Percentiles rank a stretch among this genome's conserved stretches.
Evolutionary conservation across 2,888 invertebrate species (phyloP).

Genomic region (Rhimphoctona megacephalus): DNA sequence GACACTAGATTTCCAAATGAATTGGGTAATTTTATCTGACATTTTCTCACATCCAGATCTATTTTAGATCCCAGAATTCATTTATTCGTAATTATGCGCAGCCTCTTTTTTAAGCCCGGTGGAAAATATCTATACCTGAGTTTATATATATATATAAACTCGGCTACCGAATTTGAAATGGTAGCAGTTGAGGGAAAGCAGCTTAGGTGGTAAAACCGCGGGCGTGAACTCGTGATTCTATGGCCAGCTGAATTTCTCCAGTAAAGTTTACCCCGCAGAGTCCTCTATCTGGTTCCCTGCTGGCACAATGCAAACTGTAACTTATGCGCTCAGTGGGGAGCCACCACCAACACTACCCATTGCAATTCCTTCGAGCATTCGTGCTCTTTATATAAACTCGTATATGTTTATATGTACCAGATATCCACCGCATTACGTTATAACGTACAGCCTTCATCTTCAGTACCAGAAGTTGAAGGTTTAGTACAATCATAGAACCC

Average conservation of each 20-base stretch:
- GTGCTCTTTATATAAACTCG: constrained; percentile 1
- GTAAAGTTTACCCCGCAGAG: constrained; percentile 75
- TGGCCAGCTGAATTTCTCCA: constrained; percentile 62
- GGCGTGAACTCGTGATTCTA: constrained; percentile 69
- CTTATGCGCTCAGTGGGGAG: constrained; percentile 71
- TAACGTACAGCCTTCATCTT: background rate
- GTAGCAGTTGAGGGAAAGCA: constrained; percentile 75
- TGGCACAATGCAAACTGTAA: constrained; percentile 78
- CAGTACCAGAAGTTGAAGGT: background rate
- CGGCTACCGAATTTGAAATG: constrained; percentile 34
- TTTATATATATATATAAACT: background rate
- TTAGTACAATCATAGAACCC: background rate
- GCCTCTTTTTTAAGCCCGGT: background rate
- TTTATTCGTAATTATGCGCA: constrained; percentile 14
- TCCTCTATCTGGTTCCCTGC: constrained; percentile 55
- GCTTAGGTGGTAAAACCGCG: constrained; percentile 72
- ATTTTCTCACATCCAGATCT: constrained; percentile 4
- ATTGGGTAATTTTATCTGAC: background rate
- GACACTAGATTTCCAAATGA: background rate
- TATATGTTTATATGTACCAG: constrained; percentile 4
- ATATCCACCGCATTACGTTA: constrained; percentile 26
- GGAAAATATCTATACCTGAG: background rate
- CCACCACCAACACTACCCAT: constrained; percentile 45
- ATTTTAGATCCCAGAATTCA: constrained; percentile 15
- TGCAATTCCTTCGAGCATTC: constrained; percentile 24